Base-by-base conservation (phyloP, 2,797 vertebrate genomes). In the Heliangelus exortis region DNA sequence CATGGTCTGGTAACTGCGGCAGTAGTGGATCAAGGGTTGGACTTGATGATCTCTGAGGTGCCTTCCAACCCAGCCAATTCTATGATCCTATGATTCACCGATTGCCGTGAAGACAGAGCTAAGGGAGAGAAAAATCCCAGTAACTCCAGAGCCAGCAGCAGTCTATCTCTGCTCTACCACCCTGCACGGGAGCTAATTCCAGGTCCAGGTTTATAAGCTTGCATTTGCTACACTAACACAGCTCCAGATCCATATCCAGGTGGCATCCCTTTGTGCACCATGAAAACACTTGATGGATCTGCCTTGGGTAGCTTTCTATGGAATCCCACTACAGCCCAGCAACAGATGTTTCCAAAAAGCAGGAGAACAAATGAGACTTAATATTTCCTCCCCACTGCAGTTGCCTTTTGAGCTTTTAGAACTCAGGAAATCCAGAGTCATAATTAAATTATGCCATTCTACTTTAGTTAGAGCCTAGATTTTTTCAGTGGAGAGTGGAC, bases 181-280 rank as follows among this genome's bases (percentile, higher is more conserved):
- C 10, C 12, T 45, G 25, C 13, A 17, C 21, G 34, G 78, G 10
- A 55, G 12, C 9, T 79, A 68, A 66, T 54, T 51, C 34, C 17
- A 62, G 18, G 11, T 10, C 12, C 7, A 62, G 29, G 29, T 6
- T 33, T 16, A 73, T 55, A 16, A 17, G 18, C n/a, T 48, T 67
- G 28, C 10, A 11, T 78, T 68, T 62, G 21, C 34, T 34, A 66
- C 15, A 10, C 18, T 34, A 28, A 31, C 22, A 28, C 0, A 0
- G 13, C 51, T 84, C 16, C 26, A 53, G 43, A 73, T 28, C 22
- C 29, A 15, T 6, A 41, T 26, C 48, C 0, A 0, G 9, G 13
- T 51, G 11, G 15, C 21, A 13, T 6, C 13, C 15, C 12, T 69
- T 75, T 58, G 23, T 19, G 12, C 7, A 16, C 6, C 29, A n/a